A percentile compares a stretch with the other conserved stretches of the same genome.
Evolutionary conservation across 2,888 invertebrate species (phyloP).

Genomic region (Liposcelis brunnea): DNA sequence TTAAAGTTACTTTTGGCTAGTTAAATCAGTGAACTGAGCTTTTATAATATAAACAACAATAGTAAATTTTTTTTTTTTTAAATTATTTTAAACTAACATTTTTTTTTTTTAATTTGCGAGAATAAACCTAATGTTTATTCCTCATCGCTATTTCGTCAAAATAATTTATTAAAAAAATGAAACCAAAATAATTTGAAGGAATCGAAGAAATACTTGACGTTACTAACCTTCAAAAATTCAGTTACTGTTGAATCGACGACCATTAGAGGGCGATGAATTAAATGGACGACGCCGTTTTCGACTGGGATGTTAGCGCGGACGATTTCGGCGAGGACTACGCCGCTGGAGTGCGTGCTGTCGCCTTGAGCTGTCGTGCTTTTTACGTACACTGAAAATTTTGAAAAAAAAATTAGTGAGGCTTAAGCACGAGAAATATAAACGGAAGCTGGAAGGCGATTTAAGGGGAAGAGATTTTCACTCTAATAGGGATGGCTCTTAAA

Average conservation of each 20-base stretch:
- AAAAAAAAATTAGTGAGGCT: constrained; percentile 10
- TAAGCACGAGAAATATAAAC: constrained; percentile 9
- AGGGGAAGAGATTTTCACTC: too few species aligned
- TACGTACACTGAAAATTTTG: constrained; percentile 48
- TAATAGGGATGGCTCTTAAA: too few species aligned
- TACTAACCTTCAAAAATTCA: constrained; percentile 67
- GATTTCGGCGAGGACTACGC: constrained; percentile 75
- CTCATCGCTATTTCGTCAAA: too few species aligned
- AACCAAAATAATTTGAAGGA: not conserved
- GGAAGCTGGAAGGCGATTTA: not conserved
- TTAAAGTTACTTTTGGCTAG: too few species aligned
- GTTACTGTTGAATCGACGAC: constrained; percentile 76
- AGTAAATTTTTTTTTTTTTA: too few species aligned
- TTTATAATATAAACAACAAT: too few species aligned
- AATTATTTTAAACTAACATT: too few species aligned
- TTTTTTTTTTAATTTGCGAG: too few species aligned
- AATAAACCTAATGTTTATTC: too few species aligned
- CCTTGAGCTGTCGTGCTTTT: constrained; percentile 69
- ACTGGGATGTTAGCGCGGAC: constrained; percentile 82
- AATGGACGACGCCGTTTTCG: constrained; percentile 80
- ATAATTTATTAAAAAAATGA: too few species aligned
- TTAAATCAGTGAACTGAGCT: too few species aligned
- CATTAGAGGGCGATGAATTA: constrained; percentile 82
- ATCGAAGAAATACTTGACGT: not conserved
- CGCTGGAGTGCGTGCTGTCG: constrained; percentile 58